Evolutionary conservation across 2,113 vertebrate genomes (phyloP).

Genomic region (Trichomycterus rosablanca): DNA sequence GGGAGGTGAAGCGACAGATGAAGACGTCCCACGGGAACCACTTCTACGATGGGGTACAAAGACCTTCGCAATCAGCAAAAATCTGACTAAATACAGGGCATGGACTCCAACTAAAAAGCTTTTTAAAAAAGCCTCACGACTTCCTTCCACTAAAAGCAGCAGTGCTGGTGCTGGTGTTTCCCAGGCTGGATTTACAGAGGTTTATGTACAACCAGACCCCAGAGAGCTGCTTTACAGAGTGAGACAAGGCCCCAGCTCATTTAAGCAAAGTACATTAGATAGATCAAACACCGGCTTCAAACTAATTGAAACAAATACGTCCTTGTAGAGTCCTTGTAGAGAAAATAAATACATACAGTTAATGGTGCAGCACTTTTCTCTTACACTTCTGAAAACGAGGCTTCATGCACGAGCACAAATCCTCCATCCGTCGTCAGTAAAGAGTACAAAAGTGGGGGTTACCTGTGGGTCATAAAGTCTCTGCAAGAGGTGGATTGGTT

Average conservation of each 20-base stretch:
- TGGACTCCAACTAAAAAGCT: no score
- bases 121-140: neutral
- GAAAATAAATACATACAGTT: conserved; percentile 39
- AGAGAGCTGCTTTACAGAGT: conserved; percentile 61
- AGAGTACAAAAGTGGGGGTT: no score
- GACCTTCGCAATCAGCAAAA: conserved; percentile 11
- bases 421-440: no score
- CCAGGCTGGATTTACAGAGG: conserved; percentile 51
- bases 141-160: conserved; percentile 28
- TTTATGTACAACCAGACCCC: conserved; percentile 56
- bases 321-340: no score
- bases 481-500: no score
- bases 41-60: conserved; percentile 25
- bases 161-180: conserved; percentile 44
- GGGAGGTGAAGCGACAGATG: conserved; percentile 47
- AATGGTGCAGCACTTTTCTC: no score
- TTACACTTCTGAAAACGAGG: no score
- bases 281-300: no score
- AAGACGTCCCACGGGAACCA: conserved; percentile 39
- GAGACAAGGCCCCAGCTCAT: conserved; percentile 52
- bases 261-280: no score
- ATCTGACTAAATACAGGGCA: conserved; percentile 15
- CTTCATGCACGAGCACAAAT: no score
- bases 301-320: no score
- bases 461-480: no score